Evolutionary conservation across 1,140 invertebrate genomes (phyloP).

Genomic region (Mizuhopecten yessoensis): DNA sequence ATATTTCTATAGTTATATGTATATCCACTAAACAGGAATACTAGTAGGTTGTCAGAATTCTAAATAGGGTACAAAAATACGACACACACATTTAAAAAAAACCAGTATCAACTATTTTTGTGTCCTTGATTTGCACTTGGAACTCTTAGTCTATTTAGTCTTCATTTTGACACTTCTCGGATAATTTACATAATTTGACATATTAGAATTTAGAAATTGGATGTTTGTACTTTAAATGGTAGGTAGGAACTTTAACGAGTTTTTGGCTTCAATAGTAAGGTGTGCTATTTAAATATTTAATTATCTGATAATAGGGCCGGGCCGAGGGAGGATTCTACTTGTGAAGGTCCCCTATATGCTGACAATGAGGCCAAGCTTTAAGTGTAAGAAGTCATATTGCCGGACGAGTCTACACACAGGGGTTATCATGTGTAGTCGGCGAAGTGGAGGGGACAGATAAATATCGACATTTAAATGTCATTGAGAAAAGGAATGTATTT

Average conservation of each 20-base stretch:
- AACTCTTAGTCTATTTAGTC: not conserved
- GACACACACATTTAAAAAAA: no score
- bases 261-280: not conserved
- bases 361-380: no score
- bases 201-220: not conserved
- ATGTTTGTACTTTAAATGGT: not conserved
- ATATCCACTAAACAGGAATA: no score
- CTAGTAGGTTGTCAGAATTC: no score
- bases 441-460: no score
- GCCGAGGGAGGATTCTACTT: not conserved
- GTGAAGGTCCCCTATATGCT: not conserved
- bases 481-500: constrained; percentile 9
- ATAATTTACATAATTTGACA: constrained; percentile 8
- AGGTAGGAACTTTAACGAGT: not conserved
- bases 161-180: not conserved
- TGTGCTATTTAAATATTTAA: not conserved
- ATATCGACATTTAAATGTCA: not conserved
- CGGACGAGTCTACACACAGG: no score
- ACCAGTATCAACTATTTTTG: no score
- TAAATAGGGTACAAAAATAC: no score
- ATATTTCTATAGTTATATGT: no score
- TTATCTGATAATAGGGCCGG: not conserved
- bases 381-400: no score
- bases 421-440: no score
- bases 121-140: no score